Percentiles rank a stretch among this genome's conserved stretches.
Conservation (phyloP, 2,797 vertebrate species). For the Odontamblyopus lacepedii region DNA sequence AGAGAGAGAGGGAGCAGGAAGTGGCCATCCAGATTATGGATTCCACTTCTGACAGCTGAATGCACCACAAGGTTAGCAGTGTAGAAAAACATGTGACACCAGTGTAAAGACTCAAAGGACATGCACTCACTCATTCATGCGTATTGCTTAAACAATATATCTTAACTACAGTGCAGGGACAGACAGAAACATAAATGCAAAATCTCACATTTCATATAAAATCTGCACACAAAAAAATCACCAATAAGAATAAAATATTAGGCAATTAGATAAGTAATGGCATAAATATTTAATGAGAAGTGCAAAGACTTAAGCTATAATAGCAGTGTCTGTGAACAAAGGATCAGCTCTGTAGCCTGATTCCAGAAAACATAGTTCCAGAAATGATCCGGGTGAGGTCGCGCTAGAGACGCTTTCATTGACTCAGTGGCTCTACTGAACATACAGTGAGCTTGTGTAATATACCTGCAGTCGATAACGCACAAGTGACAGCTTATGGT, state of each 20-base stretch:
- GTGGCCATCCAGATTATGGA: slow-evolving; percentile 63
- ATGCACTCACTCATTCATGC: slow-evolving; percentile 13
- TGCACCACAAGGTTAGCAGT: slow-evolving; percentile 54
- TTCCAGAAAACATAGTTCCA: slow-evolving; percentile 71
- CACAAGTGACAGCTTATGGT: slow-evolving; percentile 2
- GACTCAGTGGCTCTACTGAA: slow-evolving; percentile 36
- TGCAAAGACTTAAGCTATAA: slow-evolving; percentile 37
- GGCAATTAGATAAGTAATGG: neutral
- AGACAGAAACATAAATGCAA: neutral
- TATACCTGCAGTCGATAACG: slow-evolving; percentile 15
- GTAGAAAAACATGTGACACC: slow-evolving; percentile 47
- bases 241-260: slow-evolving; percentile 1
- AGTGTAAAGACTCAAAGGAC: slow-evolving; percentile 22
- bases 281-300: slow-evolving; percentile 21
- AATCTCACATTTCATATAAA: neutral
- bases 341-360: slow-evolving; percentile 65
- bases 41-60: slow-evolving; percentile 62
- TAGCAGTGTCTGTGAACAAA: slow-evolving; percentile 67
- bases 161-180: neutral
- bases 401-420: slow-evolving; percentile 70
- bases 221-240: neutral
- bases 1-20: slow-evolving; percentile 59
- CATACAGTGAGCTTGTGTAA: slow-evolving; percentile 24
- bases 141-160: slow-evolving; percentile 18
- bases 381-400: slow-evolving; percentile 77